Evolutionary conservation across 2,888 invertebrate species (phyloP).

Genomic region (Strigamia maritima): DNA sequence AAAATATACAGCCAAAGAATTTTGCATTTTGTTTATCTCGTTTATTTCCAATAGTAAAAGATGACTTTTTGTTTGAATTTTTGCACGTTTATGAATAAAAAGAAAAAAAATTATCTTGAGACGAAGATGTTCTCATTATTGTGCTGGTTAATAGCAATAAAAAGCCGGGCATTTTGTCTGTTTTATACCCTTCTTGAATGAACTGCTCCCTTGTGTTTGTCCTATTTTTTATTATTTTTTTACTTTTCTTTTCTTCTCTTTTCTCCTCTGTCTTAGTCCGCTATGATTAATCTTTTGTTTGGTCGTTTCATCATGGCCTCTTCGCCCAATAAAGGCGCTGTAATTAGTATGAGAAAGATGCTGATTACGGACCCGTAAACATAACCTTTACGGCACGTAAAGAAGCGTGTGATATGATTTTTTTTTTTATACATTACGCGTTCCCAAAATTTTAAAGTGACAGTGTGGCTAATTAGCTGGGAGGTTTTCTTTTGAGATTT

Average conservation of each 20-base stretch:
- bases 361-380: constrained; percentile 30
- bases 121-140: constrained; percentile 18
- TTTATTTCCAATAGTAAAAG: not conserved
- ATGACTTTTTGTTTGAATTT: not conserved
- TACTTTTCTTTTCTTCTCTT: no score
- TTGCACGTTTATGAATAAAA: not conserved
- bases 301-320: constrained; percentile 27
- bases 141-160: constrained; percentile 22
- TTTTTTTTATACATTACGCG: not conserved
- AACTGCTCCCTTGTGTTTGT: constrained; percentile 30
- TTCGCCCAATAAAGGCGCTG: constrained; percentile 30
- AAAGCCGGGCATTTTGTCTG: constrained; percentile 19
- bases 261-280: constrained; percentile 17
- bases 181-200: constrained; percentile 32
- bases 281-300: constrained; percentile 34
- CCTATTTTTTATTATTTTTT: constrained; percentile 1
- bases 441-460: not conserved
- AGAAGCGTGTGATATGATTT: constrained; percentile 8
- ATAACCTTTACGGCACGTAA: constrained; percentile 6
- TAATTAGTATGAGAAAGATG: constrained; percentile 30
- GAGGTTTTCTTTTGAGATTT: constrained; percentile 12
- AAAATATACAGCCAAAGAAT: not conserved
- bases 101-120: constrained; percentile 1
- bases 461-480: not conserved
- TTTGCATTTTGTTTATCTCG: not conserved